Percentiles rank a stretch among this genome's conserved stretches.
Conservation (phyloP, 2,113 vertebrate species). For the Oreochromis niloticus region DNA sequence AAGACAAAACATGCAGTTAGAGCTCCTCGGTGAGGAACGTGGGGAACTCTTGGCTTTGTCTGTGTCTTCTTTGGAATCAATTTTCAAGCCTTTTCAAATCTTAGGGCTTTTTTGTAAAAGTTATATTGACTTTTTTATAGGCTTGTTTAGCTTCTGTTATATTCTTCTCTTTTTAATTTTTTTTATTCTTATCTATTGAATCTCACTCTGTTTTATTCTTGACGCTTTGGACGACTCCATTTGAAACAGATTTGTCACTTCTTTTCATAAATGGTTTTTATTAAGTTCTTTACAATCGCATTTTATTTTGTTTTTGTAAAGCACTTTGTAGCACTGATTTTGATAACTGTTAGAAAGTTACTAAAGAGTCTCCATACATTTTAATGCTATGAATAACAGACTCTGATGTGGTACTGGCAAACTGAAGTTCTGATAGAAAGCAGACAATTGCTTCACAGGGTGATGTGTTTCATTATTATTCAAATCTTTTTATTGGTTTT, state of each 20-base stretch:
- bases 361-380: neutral
- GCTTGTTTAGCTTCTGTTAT: neutral
- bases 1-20: neutral
- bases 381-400: neutral
- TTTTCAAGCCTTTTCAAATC: neutral
- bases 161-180: neutral
- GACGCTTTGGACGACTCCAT: neutral
- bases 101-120: neutral
- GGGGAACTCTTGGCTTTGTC: neutral
- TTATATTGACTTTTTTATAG: neutral
- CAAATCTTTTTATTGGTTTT: neutral
- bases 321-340: neutral
- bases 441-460: neutral
- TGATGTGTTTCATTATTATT: neutral
- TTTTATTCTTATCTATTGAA: neutral
- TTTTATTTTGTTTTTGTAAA: neutral
- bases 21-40: neutral
- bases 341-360: neutral
- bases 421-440: neutral
- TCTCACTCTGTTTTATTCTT: neutral
- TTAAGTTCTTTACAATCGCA: neutral
- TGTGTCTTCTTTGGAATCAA: neutral
- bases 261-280: neutral
- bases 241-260: neutral
- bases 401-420: neutral